Base-by-base conservation (phyloP, 2,888 invertebrate species). In the Automeris io region DNA sequence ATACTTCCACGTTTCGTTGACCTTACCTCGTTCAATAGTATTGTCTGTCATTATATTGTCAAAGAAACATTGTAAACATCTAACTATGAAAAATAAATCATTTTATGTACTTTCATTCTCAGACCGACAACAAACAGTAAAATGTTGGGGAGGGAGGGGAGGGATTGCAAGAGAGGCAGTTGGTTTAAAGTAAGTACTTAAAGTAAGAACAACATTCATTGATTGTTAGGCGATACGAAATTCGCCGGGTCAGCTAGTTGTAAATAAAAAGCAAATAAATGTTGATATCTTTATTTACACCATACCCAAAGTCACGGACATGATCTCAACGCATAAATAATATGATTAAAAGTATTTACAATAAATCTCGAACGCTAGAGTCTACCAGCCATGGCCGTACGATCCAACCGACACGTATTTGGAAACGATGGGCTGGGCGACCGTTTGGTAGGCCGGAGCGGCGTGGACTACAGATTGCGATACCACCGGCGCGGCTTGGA, bases 331-430 rank as follows among this genome's bases (percentile, higher is more conserved):
- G 71, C 71, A 65, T 66, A 63, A 49, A 66, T 50, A 57, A 44
- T 26, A 51, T 41, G 39, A 46, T 49, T 51, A 45, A 56, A 47
- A 53, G 61, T 61, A 68, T 60, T 57, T 64, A 70, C 61, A 63
- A 53, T 45, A 40, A 37, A 36, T 11, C 37, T 13, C 32, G 35
- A 18, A 18, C 5, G 12, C 12, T 6, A 24, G n/a, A 4, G 5
- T 46, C 58, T 71, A 85, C 83, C 83, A 83, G n/a, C 79, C 78
- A 42, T 82, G 81, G 24, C 75, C 78, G 41, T 61, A 65, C 59
- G 69, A 65, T 25, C 67, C 59, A 0, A 59, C 49, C 0, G 67
- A 68, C 3, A 59, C 45, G 39, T 59, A 59, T 32, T 63, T 61
- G 38, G 66, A 66, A 13, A 63, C 52, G 5, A 68, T 53, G 0